Base-by-base conservation (phyloP, 2,113 vertebrate genomes). In the Struthio camelus region DNA sequence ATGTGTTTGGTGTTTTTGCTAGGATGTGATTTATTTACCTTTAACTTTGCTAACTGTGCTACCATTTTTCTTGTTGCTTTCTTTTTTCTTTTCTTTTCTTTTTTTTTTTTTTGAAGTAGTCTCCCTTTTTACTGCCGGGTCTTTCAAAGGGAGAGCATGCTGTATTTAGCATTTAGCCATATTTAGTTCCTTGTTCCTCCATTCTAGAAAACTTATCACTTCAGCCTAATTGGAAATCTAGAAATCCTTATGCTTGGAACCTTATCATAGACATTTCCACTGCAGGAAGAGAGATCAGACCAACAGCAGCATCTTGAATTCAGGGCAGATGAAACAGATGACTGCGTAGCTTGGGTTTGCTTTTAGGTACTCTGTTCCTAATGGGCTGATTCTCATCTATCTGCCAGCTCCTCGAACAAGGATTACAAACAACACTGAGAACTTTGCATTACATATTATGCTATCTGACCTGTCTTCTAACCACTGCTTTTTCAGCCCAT, bases 151-250 rank as follows among this genome's bases (percentile, higher is more conserved):
- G 42, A 97, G 94, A 71, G 59, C 30, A 75, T 70, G 27, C 67
- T 83, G n/a, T n/a, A n/a, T n/a, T n/a, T n/a, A n/a, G n/a, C n/a
- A n/a, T n/a, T n/a, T n/a, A n/a, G n/a, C 79, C 92, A 67, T 81
- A 89, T 89, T 98, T 96, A 92, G 80, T 94, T 97, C 96, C 94
- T 95, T 3, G 34, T 97, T 98, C 88, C 84, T 98, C 85, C 40
- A 80, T 90, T 97, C 90, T 94, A 98, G 97, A 97, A 97, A 98
- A 95, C 95, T 94, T 96, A 96, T 97, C 96, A 96, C 96, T 97
- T 77, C 59, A 98, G 80, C 84, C 96, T 98, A 95, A 80, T 93
- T 97, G 88, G 77, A 97, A 98, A 97, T 97, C 97, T 98, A 96
- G 96, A 98, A 98, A 95, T 96, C 96, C 93, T 98, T 96, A 95